A percentile compares a stretch with the other conserved stretches of the same genome.
Conservation (phyloP, 1,140 invertebrate genomes). For the Hypothenemus hampei region DNA sequence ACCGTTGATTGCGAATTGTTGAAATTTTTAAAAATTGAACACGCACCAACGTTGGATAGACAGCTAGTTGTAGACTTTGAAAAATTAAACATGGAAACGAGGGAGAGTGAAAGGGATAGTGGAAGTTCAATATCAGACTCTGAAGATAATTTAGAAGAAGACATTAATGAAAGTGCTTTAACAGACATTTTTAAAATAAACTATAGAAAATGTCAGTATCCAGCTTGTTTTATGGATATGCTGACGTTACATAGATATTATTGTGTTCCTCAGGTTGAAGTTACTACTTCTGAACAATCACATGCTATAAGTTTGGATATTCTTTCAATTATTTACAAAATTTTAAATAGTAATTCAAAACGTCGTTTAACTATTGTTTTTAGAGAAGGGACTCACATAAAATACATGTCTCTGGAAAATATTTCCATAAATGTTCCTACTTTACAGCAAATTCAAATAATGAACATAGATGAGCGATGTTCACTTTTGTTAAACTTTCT, state of each 20-base stretch:
- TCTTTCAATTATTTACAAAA: slow-evolving; percentile 58
- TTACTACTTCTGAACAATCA: slow-evolving; percentile 55
- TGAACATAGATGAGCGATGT: slow-evolving; percentile 33
- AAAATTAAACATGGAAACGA: slow-evolving; percentile 19
- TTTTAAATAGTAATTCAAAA: slow-evolving; percentile 47
- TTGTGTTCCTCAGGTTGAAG: slow-evolving; percentile 68
- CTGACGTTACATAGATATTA: slow-evolving; percentile 59
- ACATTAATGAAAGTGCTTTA: not conserved
- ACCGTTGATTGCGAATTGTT: slow-evolving; percentile 53
- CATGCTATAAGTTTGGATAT: slow-evolving; percentile 59
- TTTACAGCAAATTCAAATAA: slow-evolving; percentile 42
- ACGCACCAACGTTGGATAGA: not conserved
- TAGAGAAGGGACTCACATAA: slow-evolving; percentile 43
- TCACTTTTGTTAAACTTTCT: slow-evolving; percentile 49
- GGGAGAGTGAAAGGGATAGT: slow-evolving; percentile 16
- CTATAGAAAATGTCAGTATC: slow-evolving; percentile 55
- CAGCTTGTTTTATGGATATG: slow-evolving; percentile 63
- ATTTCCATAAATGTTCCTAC: slow-evolving; percentile 43
- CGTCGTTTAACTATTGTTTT: slow-evolving; percentile 43
- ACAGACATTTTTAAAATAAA: slow-evolving; percentile 53
- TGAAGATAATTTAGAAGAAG: not conserved
- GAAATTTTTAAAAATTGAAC: slow-evolving; percentile 50
- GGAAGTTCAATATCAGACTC: too few relatives aligned
- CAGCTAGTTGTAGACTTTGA: not conserved
- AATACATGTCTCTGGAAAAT: too few relatives aligned